Evolutionary conservation across 2,888 invertebrate species (phyloP).

Genomic region (Belgica antarctica): DNA sequence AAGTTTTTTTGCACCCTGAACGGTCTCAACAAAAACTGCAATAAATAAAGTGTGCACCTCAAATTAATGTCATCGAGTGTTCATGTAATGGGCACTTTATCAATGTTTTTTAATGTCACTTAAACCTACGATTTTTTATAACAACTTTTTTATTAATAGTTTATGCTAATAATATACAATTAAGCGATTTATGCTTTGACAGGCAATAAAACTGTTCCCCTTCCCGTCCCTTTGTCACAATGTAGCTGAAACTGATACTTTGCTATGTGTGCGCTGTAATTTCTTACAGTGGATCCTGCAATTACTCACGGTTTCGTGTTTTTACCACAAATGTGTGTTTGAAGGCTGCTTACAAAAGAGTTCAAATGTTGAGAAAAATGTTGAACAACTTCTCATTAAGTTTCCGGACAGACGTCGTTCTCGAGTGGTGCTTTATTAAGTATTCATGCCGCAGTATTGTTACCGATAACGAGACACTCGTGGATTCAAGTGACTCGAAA

Average conservation of each 20-base stretch:
- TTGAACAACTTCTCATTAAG: neutral
- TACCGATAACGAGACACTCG: neutral
- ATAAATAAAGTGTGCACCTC: conserved; percentile 29
- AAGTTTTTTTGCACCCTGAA: neutral
- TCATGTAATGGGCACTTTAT: conserved; percentile 35
- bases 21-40: neutral
- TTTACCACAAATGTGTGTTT: too few species aligned
- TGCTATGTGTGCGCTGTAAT: neutral
- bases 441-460: neutral
- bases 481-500: neutral
- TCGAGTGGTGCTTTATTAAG: neutral
- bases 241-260: neutral
- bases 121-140: conserved; percentile 25
- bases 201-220: conserved; percentile 41
- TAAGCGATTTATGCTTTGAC: conserved; percentile 43
- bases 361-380: neutral
- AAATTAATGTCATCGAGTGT: conserved; percentile 16
- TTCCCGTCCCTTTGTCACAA: neutral
- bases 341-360: neutral
- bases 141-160: conserved; percentile 34
- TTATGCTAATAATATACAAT: conserved; percentile 42
- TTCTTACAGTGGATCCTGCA: conserved; percentile 29
- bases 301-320: conserved; percentile 31
- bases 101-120: conserved; percentile 30
- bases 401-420: conserved; percentile 5